phyloP scores from a whole-genome alignment of 1,140 invertebrate genomes.

The Parasteatoda tepidariorum region DNA sequence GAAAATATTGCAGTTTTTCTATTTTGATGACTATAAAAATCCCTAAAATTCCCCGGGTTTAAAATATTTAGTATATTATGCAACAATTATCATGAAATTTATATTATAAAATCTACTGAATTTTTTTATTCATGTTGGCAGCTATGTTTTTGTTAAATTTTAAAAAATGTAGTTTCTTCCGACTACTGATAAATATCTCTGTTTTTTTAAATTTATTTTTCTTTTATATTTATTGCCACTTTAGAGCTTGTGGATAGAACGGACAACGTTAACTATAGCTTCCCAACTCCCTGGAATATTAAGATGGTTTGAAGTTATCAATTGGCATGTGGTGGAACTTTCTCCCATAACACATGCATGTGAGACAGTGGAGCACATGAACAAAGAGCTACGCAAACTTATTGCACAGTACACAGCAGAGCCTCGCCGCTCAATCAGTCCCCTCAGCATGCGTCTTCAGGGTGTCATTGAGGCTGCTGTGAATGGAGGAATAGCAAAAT shows the following conservation, averaged over 20 bases:
- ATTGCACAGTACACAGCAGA: conserved; percentile 83
- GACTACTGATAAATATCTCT: too few relatives aligned
- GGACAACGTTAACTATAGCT: conserved; percentile 86
- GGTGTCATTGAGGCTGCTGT: conserved; percentile 96
- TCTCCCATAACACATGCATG: conserved; percentile 93
- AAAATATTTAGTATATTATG: too few relatives aligned
- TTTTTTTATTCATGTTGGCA: too few relatives aligned
- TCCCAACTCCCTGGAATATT: conserved; percentile 90
- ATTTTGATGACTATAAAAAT: too few relatives aligned
- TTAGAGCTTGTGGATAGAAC: conserved; percentile 92
- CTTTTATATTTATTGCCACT: too few relatives aligned
- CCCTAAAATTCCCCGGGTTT: too few relatives aligned
- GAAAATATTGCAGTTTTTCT: too few relatives aligned
- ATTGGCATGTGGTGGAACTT: conserved; percentile 82
- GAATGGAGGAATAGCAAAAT: conserved; percentile 95
- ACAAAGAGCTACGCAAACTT: conserved; percentile 82
- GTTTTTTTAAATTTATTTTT: too few relatives aligned
- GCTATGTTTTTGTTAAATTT: too few relatives aligned
- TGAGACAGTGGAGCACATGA: conserved; percentile 90
- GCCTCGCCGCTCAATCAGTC: conserved; percentile 82
- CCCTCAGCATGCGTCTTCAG: conserved; percentile 88
- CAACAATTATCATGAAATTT: too few relatives aligned
- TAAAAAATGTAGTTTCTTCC: too few relatives aligned
- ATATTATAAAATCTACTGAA: too few relatives aligned
- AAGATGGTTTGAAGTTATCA: conserved; percentile 92